Evolutionary conservation across 1,140 invertebrate genomes (phyloP).

Genomic region (Eubasilissa regina): DNA sequence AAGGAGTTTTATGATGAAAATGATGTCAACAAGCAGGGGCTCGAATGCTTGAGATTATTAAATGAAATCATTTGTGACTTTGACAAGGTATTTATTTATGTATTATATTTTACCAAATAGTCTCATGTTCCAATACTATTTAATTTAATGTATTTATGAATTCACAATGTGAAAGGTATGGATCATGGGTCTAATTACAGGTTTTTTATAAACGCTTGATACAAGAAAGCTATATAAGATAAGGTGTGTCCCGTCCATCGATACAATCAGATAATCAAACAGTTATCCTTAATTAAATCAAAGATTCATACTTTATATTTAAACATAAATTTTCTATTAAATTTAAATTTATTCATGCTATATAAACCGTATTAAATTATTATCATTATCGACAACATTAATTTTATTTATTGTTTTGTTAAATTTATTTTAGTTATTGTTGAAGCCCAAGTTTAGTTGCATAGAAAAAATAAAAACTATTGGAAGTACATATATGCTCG

Average conservation of each 20-base stretch:
- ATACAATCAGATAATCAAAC: too few species aligned
- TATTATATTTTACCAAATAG: too few species aligned
- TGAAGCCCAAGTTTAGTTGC: slow-evolving; percentile 94
- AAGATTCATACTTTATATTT: too few species aligned
- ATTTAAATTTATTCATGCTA: neutral
- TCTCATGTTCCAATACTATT: too few species aligned
- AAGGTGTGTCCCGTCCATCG: too few species aligned
- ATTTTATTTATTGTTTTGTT: too few species aligned
- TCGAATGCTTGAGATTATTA: slow-evolving; percentile 94
- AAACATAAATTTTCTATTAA: neutral
- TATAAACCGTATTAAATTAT: neutral
- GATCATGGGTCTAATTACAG: too few species aligned
- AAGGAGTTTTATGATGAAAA: slow-evolving; percentile 99
- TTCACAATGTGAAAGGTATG: too few species aligned
- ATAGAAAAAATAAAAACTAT: slow-evolving; percentile 99
- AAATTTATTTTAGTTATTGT: slow-evolving; percentile 77
- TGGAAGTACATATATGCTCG: slow-evolving; percentile 98
- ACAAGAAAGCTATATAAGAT: too few species aligned
- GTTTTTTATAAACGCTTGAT: too few species aligned
- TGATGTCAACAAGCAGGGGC: slow-evolving; percentile 96
- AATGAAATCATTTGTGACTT: slow-evolving; percentile 99
- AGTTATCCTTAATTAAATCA: too few species aligned
- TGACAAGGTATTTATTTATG: slow-evolving; percentile 84
- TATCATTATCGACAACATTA: neutral
- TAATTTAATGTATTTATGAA: too few species aligned